phyloP scores from a whole-genome alignment of 2,888 invertebrate species.

The Chalcosyrphus nemorum region DNA sequence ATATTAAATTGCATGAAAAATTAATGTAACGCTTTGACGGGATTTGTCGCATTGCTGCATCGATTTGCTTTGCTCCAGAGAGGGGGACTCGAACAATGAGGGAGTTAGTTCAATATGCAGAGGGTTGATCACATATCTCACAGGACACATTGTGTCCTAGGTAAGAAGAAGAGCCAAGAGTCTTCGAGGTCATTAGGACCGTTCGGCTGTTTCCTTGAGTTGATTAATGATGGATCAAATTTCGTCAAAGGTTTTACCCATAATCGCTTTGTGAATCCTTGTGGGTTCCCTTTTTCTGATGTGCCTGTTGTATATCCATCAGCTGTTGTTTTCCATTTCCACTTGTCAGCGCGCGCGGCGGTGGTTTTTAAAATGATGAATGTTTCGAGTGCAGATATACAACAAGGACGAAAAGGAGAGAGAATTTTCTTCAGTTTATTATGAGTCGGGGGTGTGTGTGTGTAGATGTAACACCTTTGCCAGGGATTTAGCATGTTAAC shows the following conservation, averaged over 20 bases:
- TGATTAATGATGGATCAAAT: constrained; percentile 70
- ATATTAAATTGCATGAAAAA: constrained; percentile 70
- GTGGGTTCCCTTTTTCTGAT: not conserved
- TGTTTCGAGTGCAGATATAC: constrained; percentile 23
- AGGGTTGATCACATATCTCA: constrained; percentile 43
- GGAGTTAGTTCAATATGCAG: constrained; percentile 23
- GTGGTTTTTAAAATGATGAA: constrained; percentile 65
- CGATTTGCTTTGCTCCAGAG: not conserved
- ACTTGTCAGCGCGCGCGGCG: constrained; percentile 51
- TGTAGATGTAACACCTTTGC: constrained; percentile 32
- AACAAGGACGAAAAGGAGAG: not conserved
- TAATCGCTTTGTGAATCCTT: constrained; percentile 56
- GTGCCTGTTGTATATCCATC: constrained; percentile 9
- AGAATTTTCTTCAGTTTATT: constrained; percentile 57
- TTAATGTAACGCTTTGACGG: constrained; percentile 68
- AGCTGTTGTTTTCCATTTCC: constrained; percentile 59
- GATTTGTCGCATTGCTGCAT: constrained; percentile 65
- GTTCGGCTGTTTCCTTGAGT: not conserved
- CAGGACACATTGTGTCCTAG: constrained; percentile 6
- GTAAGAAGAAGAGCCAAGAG: not conserved
- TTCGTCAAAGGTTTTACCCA: constrained; percentile 63
- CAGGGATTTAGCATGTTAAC: constrained; percentile 66
- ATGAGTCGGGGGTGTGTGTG: constrained; percentile 4
- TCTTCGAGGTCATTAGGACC: constrained; percentile 44
- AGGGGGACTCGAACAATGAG: not conserved